Conservation (phyloP, 2,888 invertebrate species). For the Boloria euphrosyne region DNA sequence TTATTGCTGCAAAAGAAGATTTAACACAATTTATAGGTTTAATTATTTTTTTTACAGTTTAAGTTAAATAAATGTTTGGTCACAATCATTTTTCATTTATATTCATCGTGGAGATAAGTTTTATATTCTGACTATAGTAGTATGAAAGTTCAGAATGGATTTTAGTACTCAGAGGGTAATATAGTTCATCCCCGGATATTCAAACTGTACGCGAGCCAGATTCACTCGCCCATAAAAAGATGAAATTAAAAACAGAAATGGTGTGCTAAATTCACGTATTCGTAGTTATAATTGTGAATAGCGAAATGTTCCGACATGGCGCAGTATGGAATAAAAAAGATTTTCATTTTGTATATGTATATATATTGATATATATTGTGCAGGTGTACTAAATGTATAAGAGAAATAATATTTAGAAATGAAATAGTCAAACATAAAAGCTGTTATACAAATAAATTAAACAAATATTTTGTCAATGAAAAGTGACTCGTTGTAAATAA, state of each 20-base stretch:
- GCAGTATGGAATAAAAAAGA: not conserved
- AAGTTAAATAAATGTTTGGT: no score
- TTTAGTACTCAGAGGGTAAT: constrained; percentile 19
- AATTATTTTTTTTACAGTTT: no score
- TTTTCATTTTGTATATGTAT: not conserved
- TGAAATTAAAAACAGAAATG: constrained; percentile 25
- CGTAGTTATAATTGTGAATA: constrained; percentile 15
- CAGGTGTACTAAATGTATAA: no score
- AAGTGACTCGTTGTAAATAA: no score
- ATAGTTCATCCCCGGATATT: constrained; percentile 24
- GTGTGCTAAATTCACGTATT: constrained; percentile 18
- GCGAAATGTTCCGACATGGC: constrained; percentile 7
- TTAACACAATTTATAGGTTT: no score
- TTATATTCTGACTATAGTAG: constrained; percentile 15
- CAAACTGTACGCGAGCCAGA: constrained; percentile 23
- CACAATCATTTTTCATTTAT: constrained; percentile 10
- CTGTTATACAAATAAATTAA: no score
- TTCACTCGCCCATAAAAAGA: constrained; percentile 19
- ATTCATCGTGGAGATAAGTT: constrained; percentile 16
- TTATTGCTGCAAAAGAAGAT: no score
- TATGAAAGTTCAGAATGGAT: constrained; percentile 24
- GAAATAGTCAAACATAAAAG: no score
- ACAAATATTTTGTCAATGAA: no score
- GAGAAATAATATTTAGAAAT: no score
- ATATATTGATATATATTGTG: not conserved